Conservation (phyloP, 2,113 vertebrate genomes). For the Scatophagus argus region DNA sequence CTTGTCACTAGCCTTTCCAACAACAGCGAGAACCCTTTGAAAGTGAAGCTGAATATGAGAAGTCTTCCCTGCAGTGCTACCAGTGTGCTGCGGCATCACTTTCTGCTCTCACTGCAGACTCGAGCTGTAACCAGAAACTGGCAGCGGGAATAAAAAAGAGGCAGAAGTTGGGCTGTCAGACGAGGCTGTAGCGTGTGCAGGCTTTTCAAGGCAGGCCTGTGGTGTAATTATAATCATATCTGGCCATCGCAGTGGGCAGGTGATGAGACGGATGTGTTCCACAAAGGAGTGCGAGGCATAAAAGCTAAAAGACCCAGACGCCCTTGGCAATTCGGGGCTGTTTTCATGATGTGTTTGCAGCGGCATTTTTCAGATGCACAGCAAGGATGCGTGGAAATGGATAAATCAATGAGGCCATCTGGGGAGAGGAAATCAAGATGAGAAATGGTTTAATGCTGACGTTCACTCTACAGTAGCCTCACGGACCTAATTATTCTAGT, state of each 20-base stretch:
- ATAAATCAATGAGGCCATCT: conserved; percentile 77
- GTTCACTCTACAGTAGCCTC: conserved; percentile 68
- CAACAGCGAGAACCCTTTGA: conserved; percentile 58
- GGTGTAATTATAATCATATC: conserved; percentile 57
- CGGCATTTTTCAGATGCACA: conserved; percentile 69
- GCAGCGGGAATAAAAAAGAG: not conserved
- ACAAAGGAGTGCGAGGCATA: conserved; percentile 11
- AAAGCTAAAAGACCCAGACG: conserved; percentile 18
- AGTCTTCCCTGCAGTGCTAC: conserved; percentile 53
- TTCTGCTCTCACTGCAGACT: conserved; percentile 42
- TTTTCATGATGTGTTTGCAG: conserved; percentile 62
- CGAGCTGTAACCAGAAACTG: conserved; percentile 46
- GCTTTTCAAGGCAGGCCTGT: conserved; percentile 19
- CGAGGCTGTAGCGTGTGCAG: not conserved
- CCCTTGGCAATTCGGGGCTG: conserved; percentile 44
- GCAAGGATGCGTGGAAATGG: conserved; percentile 70
- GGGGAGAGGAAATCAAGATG: conserved; percentile 74
- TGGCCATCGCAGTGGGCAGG: conserved; percentile 49
- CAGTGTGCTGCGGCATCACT: conserved; percentile 52
- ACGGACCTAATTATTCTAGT: conserved; percentile 74
- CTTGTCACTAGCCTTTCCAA: conserved; percentile 43
- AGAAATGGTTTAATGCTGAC: conserved; percentile 69
- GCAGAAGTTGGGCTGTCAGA: conserved; percentile 10
- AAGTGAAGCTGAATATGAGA: conserved; percentile 56
- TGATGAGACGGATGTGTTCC: conserved; percentile 55